Evolutionary conservation across 2,113 vertebrate species (phyloP), one percentile per base, ranked within the genome.

Genomic region (Rhea pennata): DNA sequence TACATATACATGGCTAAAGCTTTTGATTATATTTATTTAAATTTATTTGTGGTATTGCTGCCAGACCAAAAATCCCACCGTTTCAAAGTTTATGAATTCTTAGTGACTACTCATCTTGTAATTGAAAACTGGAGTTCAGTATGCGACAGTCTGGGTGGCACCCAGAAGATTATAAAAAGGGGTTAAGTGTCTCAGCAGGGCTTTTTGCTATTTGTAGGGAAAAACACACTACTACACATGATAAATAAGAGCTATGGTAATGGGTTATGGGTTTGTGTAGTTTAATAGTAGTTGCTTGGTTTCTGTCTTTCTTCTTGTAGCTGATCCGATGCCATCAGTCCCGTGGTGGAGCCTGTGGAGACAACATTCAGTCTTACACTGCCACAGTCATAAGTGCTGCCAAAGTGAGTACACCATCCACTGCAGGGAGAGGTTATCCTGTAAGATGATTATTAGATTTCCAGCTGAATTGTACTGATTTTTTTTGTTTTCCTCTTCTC

Each of bases 361-460:
- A 99, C 97, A 99, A 99, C 97, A 98, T 99, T 92, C 99, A 99
- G 98, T 99, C 99, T 61, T 99, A 99, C 61, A 99, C 99, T 48
- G 99, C 99, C 91, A 99, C 99, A 65, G 99, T 99, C 96, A 99
- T 99, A 98, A 99, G 99, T 90, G 99, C 99, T 94, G 99, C 99
- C 93, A 99, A 99, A 99, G 99, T 99, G 98, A 99, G 99, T 98
- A 94, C 88, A 67, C 94, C 83, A 33, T 74, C 56, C 72, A 74
- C 83, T 66, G 59, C 75, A 58, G 84, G 81, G 95, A 95, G 94
- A 82, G 82, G 86, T 93, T 96, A 89, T 95, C 54, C 0, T 91
- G 84, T 6, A 29, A 11, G 82, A 56, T 86, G 87, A 96, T 94
- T 54, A 84, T 73, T 89, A 92, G 71, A 72, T 92, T 97, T 95